Evolutionary conservation across 1,140 invertebrate genomes (phyloP).

Genomic region (Drosophila bocqueti): DNA sequence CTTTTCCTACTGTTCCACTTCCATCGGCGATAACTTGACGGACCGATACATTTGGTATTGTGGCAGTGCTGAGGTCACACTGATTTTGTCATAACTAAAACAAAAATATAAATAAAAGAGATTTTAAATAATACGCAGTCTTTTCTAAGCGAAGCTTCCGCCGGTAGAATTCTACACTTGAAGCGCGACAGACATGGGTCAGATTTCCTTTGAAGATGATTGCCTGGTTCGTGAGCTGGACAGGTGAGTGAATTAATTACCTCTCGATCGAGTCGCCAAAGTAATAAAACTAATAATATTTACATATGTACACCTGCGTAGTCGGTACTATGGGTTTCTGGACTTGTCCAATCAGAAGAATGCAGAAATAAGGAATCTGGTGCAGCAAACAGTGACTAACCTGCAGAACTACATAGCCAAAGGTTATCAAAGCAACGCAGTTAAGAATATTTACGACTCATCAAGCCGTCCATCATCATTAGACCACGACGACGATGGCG

Average conservation of each 20-base stretch:
- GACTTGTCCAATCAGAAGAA: constrained; percentile 62
- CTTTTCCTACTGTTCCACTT: too few species aligned
- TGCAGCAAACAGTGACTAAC: constrained; percentile 57
- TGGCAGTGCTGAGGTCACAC: background rate
- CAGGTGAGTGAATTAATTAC: constrained; percentile 19
- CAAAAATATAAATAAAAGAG: constrained; percentile 34
- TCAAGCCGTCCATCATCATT: constrained; percentile 1
- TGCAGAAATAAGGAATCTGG: constrained; percentile 31
- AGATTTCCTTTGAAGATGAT: constrained; percentile 30
- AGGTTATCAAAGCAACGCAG: constrained; percentile 3
- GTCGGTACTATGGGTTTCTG: constrained; percentile 67
- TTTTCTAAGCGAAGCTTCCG: background rate
- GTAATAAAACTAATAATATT: constrained; percentile 2
- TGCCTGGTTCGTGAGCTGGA: constrained; percentile 40
- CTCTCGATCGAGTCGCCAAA: background rate
- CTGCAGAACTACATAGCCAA: constrained; percentile 63
- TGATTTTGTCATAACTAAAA: constrained; percentile 23
- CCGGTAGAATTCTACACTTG: background rate
- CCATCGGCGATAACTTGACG: too few species aligned
- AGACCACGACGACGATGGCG: constrained; percentile 9
- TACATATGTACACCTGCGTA: constrained; percentile 5
- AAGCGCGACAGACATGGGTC: constrained; percentile 18
- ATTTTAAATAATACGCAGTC: constrained; percentile 27
- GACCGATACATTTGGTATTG: background rate
- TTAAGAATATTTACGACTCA: constrained; percentile 3